Conservation (phyloP, 1,140 invertebrate species). For the Drosophila nigromelanica region DNA sequence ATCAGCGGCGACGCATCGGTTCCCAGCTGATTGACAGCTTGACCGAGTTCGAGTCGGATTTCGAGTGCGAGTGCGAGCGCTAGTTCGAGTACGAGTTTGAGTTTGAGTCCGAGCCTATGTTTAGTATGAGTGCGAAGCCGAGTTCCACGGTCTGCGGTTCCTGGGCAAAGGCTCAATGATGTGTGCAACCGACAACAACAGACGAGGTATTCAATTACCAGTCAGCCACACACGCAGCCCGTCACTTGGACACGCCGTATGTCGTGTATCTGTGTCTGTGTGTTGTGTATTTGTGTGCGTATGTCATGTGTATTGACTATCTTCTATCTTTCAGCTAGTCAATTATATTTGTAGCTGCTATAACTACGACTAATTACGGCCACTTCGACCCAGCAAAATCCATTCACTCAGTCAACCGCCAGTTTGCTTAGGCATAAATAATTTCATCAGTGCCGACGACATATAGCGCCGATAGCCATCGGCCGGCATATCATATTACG, state of each 20-base stretch:
- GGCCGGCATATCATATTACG: slow-evolving; percentile 70
- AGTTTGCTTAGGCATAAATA: slow-evolving; percentile 72
- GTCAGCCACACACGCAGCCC: slow-evolving; percentile 36
- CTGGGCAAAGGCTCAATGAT: slow-evolving; percentile 66
- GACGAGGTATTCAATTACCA: slow-evolving; percentile 74
- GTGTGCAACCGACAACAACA: slow-evolving; percentile 67
- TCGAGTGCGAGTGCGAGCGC: background rate
- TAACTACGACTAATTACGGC: slow-evolving; percentile 75
- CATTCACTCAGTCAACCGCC: background rate
- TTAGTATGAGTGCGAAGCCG: background rate
- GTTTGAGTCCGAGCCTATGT: slow-evolving; percentile 45
- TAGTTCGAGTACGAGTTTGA: background rate
- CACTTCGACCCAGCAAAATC: background rate
- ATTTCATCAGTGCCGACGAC: slow-evolving; percentile 69
- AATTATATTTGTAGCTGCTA: slow-evolving; percentile 49
- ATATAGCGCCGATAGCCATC: slow-evolving; percentile 72
- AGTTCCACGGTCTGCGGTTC: slow-evolving; percentile 19
- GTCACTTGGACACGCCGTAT: slow-evolving; percentile 9
- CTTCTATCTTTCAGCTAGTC: slow-evolving; percentile 57
- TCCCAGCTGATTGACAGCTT: slow-evolving; percentile 71
- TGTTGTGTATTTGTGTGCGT: slow-evolving; percentile 17
- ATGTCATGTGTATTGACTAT: slow-evolving; percentile 3
- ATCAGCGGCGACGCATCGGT: background rate
- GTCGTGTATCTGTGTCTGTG: background rate
- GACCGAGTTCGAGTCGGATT: slow-evolving; percentile 56